Conservation (phyloP, 2,797 vertebrate species). For the Falco berigora region DNA sequence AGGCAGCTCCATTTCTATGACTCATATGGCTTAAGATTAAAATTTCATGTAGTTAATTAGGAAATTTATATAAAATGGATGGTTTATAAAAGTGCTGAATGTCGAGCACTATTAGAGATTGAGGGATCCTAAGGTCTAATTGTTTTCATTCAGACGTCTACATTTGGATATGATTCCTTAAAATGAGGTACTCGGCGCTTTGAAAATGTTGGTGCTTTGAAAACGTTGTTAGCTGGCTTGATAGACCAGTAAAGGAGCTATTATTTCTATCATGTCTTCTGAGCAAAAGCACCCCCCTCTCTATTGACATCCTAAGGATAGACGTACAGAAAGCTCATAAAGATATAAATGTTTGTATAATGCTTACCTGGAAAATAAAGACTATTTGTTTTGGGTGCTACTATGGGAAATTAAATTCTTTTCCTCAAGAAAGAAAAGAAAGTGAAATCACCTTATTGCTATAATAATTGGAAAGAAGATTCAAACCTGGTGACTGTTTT, state of each 20-base stretch:
- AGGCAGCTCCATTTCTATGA: accelerated
- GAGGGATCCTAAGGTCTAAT: neutral
- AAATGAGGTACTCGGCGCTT: neutral
- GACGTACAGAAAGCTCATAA: neutral
- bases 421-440: constrained; percentile 13
- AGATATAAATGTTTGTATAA: neutral
- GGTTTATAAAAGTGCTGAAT: neutral
- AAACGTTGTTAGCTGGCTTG: neutral
- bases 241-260: neutral
- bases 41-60: neutral
- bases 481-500: neutral
- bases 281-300: neutral
- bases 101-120: neutral
- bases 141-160: neutral
- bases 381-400: neutral
- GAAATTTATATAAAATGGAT: neutral
- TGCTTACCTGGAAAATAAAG: neutral
- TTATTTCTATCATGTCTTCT: neutral
- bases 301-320: neutral
- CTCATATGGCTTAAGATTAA: neutral
- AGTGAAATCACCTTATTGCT: neutral
- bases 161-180: neutral
- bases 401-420: neutral
- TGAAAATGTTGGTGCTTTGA: neutral
- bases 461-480: neutral